A percentile compares a stretch with the other conserved stretches of the same genome.
Evolutionary conservation across 2,797 vertebrate species (phyloP).

Genomic region (Falco naumanni): DNA sequence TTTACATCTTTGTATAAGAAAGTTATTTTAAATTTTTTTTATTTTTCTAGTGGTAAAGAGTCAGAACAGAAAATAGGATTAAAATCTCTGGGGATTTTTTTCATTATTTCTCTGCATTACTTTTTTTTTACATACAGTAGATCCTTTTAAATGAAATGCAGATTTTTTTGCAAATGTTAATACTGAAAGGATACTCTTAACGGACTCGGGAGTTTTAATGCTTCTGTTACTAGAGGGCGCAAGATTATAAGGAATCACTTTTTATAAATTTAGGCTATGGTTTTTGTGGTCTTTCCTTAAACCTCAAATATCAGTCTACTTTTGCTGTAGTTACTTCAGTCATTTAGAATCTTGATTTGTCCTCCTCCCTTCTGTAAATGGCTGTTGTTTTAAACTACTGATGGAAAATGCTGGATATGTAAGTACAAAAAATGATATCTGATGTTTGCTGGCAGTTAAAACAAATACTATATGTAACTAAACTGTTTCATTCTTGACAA

Average conservation of each 20-base stretch:
- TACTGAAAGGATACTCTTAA: rapidly evolving
- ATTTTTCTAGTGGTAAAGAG: background rate
- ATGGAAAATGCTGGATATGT: background rate
- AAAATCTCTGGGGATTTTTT: background rate
- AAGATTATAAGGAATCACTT: background rate
- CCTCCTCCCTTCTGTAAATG: background rate
- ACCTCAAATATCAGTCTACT: background rate
- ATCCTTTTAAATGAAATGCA: background rate
- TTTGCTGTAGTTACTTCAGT: background rate
- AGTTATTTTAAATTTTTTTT: background rate
- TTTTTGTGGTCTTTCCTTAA: background rate
- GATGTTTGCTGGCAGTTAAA: background rate
- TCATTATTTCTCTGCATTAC: background rate
- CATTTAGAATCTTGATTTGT: background rate
- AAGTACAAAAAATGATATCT: rapidly evolving
- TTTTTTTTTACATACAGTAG: background rate
- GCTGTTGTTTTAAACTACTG: background rate
- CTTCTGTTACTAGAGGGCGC: background rate
- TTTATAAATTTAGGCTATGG: background rate
- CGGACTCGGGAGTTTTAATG: background rate
- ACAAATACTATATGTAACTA: background rate
- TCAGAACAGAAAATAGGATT: background rate
- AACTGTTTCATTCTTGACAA: background rate
- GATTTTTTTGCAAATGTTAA: background rate
- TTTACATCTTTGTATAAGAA: background rate